Base-by-base conservation (phyloP, 2,888 invertebrate species). In the Lacanobia wlatinum region DNA sequence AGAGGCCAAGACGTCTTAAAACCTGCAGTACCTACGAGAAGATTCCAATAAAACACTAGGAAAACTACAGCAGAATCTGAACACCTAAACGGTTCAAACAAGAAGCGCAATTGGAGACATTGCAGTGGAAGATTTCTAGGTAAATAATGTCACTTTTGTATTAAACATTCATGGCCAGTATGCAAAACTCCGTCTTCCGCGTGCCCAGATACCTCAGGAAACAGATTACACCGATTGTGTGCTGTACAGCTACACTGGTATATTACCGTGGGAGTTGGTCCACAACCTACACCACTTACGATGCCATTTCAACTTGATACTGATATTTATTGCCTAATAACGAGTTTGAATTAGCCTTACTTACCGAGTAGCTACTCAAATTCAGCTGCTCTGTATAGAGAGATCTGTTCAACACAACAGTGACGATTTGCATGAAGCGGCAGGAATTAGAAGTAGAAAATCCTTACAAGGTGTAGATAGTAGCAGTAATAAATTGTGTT, bases 221-320 rank as follows among this genome's bases (percentile, higher is more conserved):
- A 63, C 61, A 53, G 28, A 65, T 76, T 43, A 62, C 14, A 65
- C 43, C n/a, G 5, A 79, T 28, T 46, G 1, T 34, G 23, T 40
- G 3, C 28, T 28, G 28, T 28, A 28, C 3, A 23, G 5, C 43
- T 34, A 43, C 16, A 46, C 38, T 34, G 18, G 6, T 40, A 53
- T 48, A 60, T 23, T 21, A 48, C 18, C 43, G 79, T 83, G 56
- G 80, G 73, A 46, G 70, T 53, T 4, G 28, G 21, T 18, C 46
- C 10, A 28, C 69, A 34, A 14, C 83, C 80, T 34, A 83, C 73
- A 55, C 73, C 46, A 46, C 52, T 69, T 48, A 23, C 60, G 50
- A 63, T 48, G 28, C 69, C 65, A 70, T 70, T 70, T 66, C 50
- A 73, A 67, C 63, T 38, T 64, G 62, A 78, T 70, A 69, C 73